Base-by-base conservation (phyloP, 2,888 invertebrate species). In the Parascotia fuliginaria region DNA sequence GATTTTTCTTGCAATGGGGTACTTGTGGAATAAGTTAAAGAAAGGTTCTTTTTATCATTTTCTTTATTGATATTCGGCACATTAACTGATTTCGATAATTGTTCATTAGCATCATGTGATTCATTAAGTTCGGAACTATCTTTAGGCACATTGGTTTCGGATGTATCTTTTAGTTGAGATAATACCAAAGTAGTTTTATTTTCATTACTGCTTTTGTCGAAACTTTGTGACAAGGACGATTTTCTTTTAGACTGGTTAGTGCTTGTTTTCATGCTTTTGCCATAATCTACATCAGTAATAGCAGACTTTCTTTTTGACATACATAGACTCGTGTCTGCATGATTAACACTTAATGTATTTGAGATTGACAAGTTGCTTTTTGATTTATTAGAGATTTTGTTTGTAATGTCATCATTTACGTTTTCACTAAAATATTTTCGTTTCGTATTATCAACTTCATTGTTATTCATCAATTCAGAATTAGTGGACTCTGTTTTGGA, bases 1-100 rank as follows among this genome's bases (percentile, higher is more conserved):
- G 70, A 51, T 61, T 86, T 87, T 48, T 87, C 79, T 58, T 85
- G 87, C 22, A 89, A 68, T 38, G 90, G 89, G 12, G 90, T 90
- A 60, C 88, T 87, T 42, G 88, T 88, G n/a, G 70, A 79, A 65
- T 82, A 86, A 45, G 75, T 79, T 9, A 71, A 48, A 2, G 79
- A 80, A 1, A 73, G 22, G 41, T 79, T 84, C 51, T 77, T 80
- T 41, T 79, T 80, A 22, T 74, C 71, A 9, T 22, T 44, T 24
- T 57, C 58, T 47, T 75, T 77, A 42, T 72, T 57, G 22, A 54
- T 28, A 55, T 75, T 70, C 42, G 73, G 60, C 32, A 67, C 49
- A 57, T 73, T 70, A 24, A 69, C 42, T 29, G 85, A 81, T 55
- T 83, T 81, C 0, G 81, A 79, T 28, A 80, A 50, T 24, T 58